Evolutionary conservation across 37 sponge, comb jelly and placozoan genomes (phyloP).

Genomic region (Beroe ovata): DNA sequence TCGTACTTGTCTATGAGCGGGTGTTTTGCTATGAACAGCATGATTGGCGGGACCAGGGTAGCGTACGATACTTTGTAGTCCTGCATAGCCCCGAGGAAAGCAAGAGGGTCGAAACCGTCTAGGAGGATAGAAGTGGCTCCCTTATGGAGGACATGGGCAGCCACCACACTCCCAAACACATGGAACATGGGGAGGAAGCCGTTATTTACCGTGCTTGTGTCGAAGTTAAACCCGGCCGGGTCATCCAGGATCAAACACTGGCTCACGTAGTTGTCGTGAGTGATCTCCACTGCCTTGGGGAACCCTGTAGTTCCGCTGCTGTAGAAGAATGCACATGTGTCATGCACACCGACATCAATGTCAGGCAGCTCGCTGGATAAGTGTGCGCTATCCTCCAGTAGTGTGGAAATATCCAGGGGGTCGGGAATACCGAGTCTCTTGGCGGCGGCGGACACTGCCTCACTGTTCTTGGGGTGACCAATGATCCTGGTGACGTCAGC

Average conservation of each 20-base stretch:
- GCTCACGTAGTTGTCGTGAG: constrained; percentile 73
- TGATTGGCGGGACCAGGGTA: constrained; percentile 79
- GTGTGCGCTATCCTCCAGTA: neutral
- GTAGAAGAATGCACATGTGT: constrained; percentile 77
- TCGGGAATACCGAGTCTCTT: constrained; percentile 1
- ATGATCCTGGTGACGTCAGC: constrained; percentile 15
- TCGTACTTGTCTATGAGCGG: constrained; percentile 81
- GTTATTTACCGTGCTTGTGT: neutral
- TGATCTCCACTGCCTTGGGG: constrained; percentile 88
- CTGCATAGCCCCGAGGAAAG: constrained; percentile 73
- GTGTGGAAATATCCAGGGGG: neutral
- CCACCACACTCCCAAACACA: constrained; percentile 77
- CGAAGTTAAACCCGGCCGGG: constrained; percentile 20
- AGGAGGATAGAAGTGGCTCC: constrained; percentile 73
- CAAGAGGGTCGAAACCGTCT: constrained; percentile 77
- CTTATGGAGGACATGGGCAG: constrained; percentile 68
- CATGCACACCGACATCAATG: constrained; percentile 55
- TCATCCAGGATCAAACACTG: constrained; percentile 47
- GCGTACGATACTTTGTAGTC: constrained; percentile 68
- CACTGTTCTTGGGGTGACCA: constrained; percentile 13
- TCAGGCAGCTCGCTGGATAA: neutral
- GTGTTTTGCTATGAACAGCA: constrained; percentile 84
- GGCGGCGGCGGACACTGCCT: neutral
- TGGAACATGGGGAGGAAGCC: constrained; percentile 82
- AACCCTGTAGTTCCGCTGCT: constrained; percentile 93